These are phyloP conservation scores for Axis porcinus DNA, from an alignment of 2,113 vertebrate species.

Conservation along the genomic window DNA sequence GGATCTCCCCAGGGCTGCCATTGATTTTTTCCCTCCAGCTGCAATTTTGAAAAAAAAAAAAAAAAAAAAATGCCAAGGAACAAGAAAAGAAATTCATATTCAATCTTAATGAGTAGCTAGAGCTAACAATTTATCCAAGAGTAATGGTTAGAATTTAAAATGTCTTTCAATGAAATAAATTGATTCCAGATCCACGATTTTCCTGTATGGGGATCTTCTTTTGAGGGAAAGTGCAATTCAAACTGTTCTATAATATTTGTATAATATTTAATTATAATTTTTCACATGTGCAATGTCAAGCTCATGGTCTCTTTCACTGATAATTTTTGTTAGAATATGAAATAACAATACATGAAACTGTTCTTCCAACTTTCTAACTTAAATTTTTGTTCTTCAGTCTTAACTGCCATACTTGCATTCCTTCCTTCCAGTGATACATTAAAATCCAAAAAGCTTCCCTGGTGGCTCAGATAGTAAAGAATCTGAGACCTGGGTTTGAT, in stretches of 20 bases:
- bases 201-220: background rate
- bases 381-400: background rate
- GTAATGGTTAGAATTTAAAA: background rate
- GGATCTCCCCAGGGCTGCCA: background rate
- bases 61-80: conserved; percentile 69
- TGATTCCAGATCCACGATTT: background rate
- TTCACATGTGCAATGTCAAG: background rate
- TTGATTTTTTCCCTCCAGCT: background rate
- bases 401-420: background rate
- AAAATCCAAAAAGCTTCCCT: background rate
- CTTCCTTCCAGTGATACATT: background rate
- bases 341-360: background rate
- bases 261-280: background rate
- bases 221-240: background rate
- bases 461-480: background rate
- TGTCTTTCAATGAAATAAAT: background rate
- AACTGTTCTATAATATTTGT: background rate
- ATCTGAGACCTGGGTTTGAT: background rate
- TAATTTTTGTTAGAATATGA: background rate
- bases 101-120: background rate
- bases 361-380: background rate
- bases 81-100: conserved; percentile 17
- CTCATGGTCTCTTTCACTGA: background rate
- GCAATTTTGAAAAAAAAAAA: conserved; percentile 56
- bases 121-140: background rate